Percentiles rank a stretch among this genome's conserved stretches.
Conservation (phyloP, 2,113 vertebrate species). For the Anolis carolinensis region DNA sequence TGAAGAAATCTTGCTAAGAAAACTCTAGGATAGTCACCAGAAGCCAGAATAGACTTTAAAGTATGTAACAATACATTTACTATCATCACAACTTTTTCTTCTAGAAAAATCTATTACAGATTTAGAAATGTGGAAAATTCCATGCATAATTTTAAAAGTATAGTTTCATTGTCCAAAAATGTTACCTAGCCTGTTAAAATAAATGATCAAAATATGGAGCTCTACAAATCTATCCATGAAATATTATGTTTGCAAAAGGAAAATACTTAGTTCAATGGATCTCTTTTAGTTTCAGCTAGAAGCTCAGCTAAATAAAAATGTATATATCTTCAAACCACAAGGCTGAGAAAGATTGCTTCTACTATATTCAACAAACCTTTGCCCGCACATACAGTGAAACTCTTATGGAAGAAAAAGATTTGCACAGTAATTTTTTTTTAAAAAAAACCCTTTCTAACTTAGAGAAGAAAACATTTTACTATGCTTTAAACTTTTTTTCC, state of each 20-base stretch:
- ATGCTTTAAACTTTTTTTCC: slow-evolving; percentile 67
- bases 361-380: slow-evolving; percentile 58
- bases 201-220: neutral
- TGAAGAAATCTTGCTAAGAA: too few relatives aligned
- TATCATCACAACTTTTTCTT: neutral
- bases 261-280: slow-evolving; percentile 34
- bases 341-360: slow-evolving; percentile 57
- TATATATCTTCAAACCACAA: slow-evolving; percentile 20
- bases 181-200: neutral
- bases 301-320: slow-evolving; percentile 30
- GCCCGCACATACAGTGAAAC: slow-evolving; percentile 55
- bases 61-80: neutral
- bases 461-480: slow-evolving; percentile 68
- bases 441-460: slow-evolving; percentile 45
- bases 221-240: neutral
- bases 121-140: slow-evolving; percentile 7
- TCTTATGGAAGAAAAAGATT: slow-evolving; percentile 53
- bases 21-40: too few relatives aligned
- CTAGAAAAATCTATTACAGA: slow-evolving; percentile 1
- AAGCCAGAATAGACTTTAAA: neutral
- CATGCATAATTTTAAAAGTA: neutral
- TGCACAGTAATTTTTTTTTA: slow-evolving; percentile 58
- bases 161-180: slow-evolving; percentile 20
- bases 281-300: slow-evolving; percentile 44
- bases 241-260: slow-evolving; percentile 1